Conservation (phyloP, 2,888 invertebrate species). For the Metalampra italica region DNA sequence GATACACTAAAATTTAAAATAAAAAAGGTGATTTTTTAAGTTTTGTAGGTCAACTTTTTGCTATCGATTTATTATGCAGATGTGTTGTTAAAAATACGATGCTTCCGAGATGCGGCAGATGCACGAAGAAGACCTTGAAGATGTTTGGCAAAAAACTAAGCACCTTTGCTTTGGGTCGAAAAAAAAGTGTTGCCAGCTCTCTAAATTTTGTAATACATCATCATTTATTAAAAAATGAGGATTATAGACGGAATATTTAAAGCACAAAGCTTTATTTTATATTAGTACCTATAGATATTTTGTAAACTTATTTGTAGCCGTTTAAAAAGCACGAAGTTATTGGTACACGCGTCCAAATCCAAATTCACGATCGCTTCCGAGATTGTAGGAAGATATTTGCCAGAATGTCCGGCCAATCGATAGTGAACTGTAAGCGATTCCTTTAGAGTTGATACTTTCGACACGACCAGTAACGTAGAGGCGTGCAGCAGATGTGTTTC, state of each 20-base stretch:
- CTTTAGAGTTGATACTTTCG: too few species aligned
- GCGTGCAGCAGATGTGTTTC: slow-evolving; percentile 63
- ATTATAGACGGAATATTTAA: not conserved
- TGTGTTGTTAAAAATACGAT: slow-evolving; percentile 59
- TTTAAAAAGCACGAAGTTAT: too few species aligned
- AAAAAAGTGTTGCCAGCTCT: not conserved
- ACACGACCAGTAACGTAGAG: not conserved
- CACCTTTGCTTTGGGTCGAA: slow-evolving; percentile 51
- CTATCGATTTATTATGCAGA: slow-evolving; percentile 74
- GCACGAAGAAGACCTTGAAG: slow-evolving; percentile 63
- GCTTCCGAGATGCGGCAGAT: slow-evolving; percentile 66
- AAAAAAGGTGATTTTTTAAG: slow-evolving; percentile 33
- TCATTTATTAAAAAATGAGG: not conserved
- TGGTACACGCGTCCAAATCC: too few species aligned
- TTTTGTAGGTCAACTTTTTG: slow-evolving; percentile 76
- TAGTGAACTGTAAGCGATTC: too few species aligned
- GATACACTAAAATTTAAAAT: not conserved
- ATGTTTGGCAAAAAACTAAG: slow-evolving; percentile 55
- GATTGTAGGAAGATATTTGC: slow-evolving; percentile 42
- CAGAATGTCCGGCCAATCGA: slow-evolving; percentile 20
- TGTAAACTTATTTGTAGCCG: too few species aligned
- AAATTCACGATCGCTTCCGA: slow-evolving; percentile 41
- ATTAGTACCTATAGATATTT: too few species aligned
- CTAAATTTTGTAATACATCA: not conserved
- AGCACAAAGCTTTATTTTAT: too few species aligned